These are phyloP conservation scores for Ellobius talpinus DNA, from an alignment of 2,113 vertebrate species.

Conservation along the genomic window DNA sequence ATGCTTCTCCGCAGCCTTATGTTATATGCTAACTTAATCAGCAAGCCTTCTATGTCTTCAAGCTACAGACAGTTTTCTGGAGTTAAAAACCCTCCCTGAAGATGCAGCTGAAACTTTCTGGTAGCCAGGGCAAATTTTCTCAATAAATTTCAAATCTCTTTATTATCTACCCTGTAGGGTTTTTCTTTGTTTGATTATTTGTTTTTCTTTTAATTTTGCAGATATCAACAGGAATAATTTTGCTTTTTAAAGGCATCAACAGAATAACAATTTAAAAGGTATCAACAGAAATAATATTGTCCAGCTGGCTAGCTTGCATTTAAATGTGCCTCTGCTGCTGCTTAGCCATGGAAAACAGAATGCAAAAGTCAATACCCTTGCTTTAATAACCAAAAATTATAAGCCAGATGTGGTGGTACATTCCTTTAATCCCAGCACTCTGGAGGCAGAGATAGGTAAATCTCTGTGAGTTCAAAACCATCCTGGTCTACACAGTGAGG, in stretches of 20 bases:
- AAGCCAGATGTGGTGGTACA: not conserved
- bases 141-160: not conserved
- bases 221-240: not conserved
- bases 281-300: not conserved
- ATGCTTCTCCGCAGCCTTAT: not conserved
- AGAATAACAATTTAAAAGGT: not conserved
- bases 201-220: constrained; percentile 3
- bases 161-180: not conserved
- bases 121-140: constrained; percentile 29
- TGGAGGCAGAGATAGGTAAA: not conserved
- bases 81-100: not conserved
- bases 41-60: not conserved
- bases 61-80: not conserved
- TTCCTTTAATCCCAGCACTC: not conserved
- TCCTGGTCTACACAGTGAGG: not conserved
- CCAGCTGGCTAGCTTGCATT: not conserved
- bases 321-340: not conserved
- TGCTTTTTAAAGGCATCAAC: not conserved
- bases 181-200: not conserved
- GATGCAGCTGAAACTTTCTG: not conserved
- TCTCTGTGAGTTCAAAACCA: not conserved
- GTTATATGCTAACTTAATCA: constrained; percentile 1
- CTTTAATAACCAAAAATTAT: constrained; percentile 29
- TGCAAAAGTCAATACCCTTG: not conserved
- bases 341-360: not conserved